Conservation (phyloP, 2,797 vertebrate species). For the Macrochelys suwanniensis region DNA sequence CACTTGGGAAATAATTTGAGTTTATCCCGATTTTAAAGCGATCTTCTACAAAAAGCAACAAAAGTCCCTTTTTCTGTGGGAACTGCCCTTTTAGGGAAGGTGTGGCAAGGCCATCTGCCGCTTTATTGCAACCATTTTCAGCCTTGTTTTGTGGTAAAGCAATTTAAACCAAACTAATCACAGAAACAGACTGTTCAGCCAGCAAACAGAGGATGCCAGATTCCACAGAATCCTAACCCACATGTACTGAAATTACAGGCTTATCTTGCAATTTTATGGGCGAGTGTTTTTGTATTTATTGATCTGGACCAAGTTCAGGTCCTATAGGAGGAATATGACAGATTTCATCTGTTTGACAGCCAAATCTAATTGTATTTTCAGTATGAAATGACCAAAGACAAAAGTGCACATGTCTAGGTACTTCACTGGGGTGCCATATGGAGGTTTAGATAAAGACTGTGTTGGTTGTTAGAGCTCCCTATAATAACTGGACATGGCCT, state of each 20-base stretch:
- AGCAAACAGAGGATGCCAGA: slow-evolving; percentile 57
- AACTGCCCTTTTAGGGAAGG: slow-evolving; percentile 56
- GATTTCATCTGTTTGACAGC: slow-evolving; percentile 80
- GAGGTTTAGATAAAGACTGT: slow-evolving; percentile 66
- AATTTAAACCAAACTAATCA: slow-evolving; percentile 70
- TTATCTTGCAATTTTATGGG: slow-evolving; percentile 68
- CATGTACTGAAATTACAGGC: slow-evolving; percentile 30
- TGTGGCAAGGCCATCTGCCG: slow-evolving; percentile 74
- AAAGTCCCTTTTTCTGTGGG: slow-evolving; percentile 37
- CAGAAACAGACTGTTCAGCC: slow-evolving; percentile 71
- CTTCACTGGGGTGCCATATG: slow-evolving; percentile 69
- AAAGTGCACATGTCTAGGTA: slow-evolving; percentile 63
- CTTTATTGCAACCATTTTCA: slow-evolving; percentile 53
- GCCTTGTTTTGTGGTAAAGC: slow-evolving; percentile 42
- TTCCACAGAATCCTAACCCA: slow-evolving; percentile 63
- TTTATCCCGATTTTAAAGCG: slow-evolving; percentile 40
- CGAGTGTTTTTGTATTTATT: slow-evolving; percentile 71
- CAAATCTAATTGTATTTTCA: slow-evolving; percentile 81
- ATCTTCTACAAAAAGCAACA: slow-evolving; percentile 35
- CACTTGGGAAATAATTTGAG: slow-evolving; percentile 25
- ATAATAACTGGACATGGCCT: slow-evolving; percentile 46
- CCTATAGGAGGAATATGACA: slow-evolving; percentile 75
- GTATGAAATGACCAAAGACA: slow-evolving; percentile 77
- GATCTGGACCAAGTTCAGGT: slow-evolving; percentile 75
- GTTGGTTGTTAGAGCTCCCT: slow-evolving; percentile 44